phyloP scores from a whole-genome alignment of 2,113 vertebrate species.

The Urocolius indicus region DNA sequence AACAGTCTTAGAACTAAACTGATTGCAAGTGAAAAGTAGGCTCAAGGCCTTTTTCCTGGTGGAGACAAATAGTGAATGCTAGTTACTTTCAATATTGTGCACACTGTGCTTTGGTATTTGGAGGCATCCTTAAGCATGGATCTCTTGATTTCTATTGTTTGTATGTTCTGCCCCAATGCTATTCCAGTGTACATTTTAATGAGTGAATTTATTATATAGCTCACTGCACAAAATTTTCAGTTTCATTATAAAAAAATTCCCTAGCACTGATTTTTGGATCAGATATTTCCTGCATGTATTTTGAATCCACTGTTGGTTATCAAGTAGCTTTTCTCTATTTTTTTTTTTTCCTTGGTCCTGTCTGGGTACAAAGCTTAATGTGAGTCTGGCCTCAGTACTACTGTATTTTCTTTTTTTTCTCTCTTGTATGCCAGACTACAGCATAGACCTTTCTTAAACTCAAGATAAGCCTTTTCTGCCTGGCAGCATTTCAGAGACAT shows the following conservation, averaged over 20 bases:
- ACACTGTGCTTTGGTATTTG: neutral
- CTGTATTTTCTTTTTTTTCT: constrained; percentile 2
- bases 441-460: constrained; percentile 64
- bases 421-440: constrained; percentile 52
- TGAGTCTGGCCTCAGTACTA: neutral
- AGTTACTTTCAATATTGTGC: neutral
- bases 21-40: neutral
- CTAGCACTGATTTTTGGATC: constrained; percentile 26
- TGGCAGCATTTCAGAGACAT: constrained; percentile 81
- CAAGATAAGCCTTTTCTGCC: constrained; percentile 78
- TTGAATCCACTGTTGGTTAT: constrained; percentile 5
- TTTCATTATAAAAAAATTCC: constrained; percentile 47
- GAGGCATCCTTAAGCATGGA: neutral
- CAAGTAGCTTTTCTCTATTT: neutral
- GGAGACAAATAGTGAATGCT: neutral
- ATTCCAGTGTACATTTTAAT: constrained; percentile 39
- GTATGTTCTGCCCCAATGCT: constrained; percentile 26
- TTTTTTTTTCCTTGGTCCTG: neutral
- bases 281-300: constrained; percentile 41
- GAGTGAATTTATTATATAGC: constrained; percentile 59
- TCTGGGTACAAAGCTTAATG: constrained; percentile 4
- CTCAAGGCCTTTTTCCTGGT: neutral
- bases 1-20: neutral
- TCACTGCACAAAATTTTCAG: constrained; percentile 53
- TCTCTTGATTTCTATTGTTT: constrained; percentile 43